Conservation (phyloP, 92 coral and sea anemone genomes). For the Diadumene lineata region DNA sequence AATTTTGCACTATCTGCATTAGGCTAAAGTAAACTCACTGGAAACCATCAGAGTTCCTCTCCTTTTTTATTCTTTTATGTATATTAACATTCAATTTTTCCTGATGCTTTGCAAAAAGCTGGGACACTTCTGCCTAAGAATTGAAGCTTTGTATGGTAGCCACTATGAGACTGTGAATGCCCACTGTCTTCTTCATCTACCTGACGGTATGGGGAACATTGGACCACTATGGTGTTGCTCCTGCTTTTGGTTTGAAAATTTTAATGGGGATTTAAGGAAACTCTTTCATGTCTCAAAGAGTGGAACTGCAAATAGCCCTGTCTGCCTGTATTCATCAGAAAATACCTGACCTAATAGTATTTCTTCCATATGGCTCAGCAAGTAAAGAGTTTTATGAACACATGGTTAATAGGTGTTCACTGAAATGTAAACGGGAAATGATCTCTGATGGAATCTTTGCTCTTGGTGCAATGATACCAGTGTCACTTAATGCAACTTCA, state of each 20-base stretch:
- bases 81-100: conserved; percentile 44
- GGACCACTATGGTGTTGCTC: conserved; percentile 74
- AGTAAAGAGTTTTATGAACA: conserved; percentile 56
- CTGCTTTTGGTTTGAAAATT: conserved; percentile 79
- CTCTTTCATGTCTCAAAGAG: conserved; percentile 70
- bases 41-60: conserved; percentile 70
- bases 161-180: conserved; percentile 61
- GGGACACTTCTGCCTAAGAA: conserved; percentile 57
- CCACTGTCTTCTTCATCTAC: conserved; percentile 59
- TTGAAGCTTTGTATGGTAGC: conserved; percentile 62
- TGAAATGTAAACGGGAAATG: conserved; percentile 54
- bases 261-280: conserved; percentile 60
- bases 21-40: conserved; percentile 54
- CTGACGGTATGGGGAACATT: conserved; percentile 53
- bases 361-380: conserved; percentile 50
- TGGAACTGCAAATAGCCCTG: conserved; percentile 62
- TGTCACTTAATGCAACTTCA: conserved; percentile 23
- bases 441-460: conserved; percentile 43
- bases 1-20: too few species aligned
- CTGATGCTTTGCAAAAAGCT: conserved; percentile 32
- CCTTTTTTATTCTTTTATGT: conserved; percentile 65
- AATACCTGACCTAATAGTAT: conserved; percentile 61
- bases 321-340: conserved; percentile 70
- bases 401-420: conserved; percentile 35
- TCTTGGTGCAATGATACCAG: conserved; percentile 59